A percentile compares a stretch with the other conserved stretches of the same genome.
Evolutionary conservation across 2,113 vertebrate genomes (phyloP).

Genomic region (rabbit (Oryctolagus cuniculus)): mOryCun1.1 NC_091433.1:57593501-57594000

Average conservation of each 20-base stretch:
- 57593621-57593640: not conserved
- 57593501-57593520: not conserved
- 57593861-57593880: too few species aligned
- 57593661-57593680: rapidly evolving
- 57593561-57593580: not conserved
- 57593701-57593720: not conserved
- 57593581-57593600: not conserved
- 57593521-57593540: not conserved
- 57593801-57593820: too few species aligned
- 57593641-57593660: not conserved
- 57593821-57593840: too few species aligned
- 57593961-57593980: too few species aligned
- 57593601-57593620: not conserved
- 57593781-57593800: too few species aligned
- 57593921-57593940: too few species aligned
- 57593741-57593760: not conserved
- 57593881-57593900: too few species aligned
- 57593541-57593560: not conserved
- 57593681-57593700: not conserved
- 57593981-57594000: too few species aligned
- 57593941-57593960: too few species aligned
- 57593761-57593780: too few species aligned
- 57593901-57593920: too few species aligned
- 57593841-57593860: too few species aligned
- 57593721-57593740: not conserved